Conservation (phyloP, 2,888 invertebrate genomes). For the Apodemia duryi region DNA sequence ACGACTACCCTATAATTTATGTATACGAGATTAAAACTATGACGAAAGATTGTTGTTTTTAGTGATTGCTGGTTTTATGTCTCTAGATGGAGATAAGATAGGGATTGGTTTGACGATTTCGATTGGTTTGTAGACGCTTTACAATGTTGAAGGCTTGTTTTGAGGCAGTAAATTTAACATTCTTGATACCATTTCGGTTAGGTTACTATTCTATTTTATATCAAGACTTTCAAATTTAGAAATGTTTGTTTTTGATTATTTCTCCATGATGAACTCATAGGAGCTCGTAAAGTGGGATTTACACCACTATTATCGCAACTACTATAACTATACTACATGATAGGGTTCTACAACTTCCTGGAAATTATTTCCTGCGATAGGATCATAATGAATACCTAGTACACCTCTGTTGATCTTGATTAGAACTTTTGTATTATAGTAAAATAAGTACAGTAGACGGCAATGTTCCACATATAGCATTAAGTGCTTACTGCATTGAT, state of each 20-base stretch:
- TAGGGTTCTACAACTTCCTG: too few species aligned
- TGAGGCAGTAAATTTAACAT: neutral
- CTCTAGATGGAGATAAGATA: constrained; percentile 30
- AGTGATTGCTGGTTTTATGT: constrained; percentile 38
- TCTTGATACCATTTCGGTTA: neutral
- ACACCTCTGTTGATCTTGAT: too few species aligned
- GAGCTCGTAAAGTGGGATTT: too few species aligned
- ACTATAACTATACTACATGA: too few species aligned
- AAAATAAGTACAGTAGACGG: too few species aligned
- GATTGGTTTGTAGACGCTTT: constrained; percentile 7
- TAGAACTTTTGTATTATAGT: too few species aligned
- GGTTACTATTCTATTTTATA: neutral
- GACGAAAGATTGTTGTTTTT: constrained; percentile 52
- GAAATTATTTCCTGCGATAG: too few species aligned
- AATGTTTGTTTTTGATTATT: neutral
- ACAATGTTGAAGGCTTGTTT: neutral
- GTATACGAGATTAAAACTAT: constrained; percentile 61
- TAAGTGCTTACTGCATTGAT: too few species aligned
- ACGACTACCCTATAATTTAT: constrained; percentile 59
- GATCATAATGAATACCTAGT: too few species aligned
- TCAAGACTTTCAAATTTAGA: neutral
- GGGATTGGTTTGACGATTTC: constrained; percentile 26
- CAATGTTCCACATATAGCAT: too few species aligned
- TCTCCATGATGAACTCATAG: neutral
- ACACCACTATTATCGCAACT: too few species aligned